phyloP scores from a whole-genome alignment of 2,797 vertebrate genomes.

The Tragopan temminckii region DNA sequence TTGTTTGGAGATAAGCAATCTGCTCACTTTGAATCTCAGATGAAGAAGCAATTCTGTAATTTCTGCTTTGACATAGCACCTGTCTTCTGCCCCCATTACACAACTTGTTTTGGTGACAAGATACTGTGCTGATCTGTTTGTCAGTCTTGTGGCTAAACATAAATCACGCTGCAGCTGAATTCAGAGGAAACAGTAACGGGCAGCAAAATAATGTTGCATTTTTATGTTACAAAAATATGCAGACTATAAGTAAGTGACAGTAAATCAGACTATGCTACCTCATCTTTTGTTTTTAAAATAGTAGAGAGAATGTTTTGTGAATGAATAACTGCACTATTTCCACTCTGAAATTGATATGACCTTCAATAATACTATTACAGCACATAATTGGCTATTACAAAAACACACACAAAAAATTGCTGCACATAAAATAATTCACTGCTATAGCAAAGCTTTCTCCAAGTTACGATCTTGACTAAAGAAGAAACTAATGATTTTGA shows the following conservation, averaged over 20 bases:
- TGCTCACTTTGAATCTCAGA: not conserved
- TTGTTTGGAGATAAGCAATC: not conserved
- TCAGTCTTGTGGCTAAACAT: not conserved
- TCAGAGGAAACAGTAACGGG: not conserved
- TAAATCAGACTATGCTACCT: not conserved
- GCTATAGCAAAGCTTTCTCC: not conserved
- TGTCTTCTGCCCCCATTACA: not conserved
- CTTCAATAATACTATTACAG: not conserved
- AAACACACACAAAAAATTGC: constrained; percentile 4
- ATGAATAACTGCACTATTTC: not conserved
- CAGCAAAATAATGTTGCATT: not conserved
- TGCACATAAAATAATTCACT: not conserved
- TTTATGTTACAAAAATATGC: not conserved
- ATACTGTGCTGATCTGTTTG: not conserved
- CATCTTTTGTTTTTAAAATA: constrained; percentile 1
- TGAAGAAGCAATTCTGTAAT: not conserved
- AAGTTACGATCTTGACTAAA: not conserved
- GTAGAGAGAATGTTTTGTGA: not conserved
- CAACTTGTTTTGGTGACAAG: not conserved
- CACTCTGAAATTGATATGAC: not conserved
- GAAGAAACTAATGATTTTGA: not conserved
- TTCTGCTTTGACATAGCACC: not conserved
- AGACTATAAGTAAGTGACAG: not conserved
- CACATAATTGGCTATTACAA: not conserved
- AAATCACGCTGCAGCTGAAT: not conserved